Evolutionary conservation across 2,888 invertebrate genomes (phyloP), one percentile per base, ranked within the genome.

Genomic region (Lepidocyrtoides sp.): DNA sequence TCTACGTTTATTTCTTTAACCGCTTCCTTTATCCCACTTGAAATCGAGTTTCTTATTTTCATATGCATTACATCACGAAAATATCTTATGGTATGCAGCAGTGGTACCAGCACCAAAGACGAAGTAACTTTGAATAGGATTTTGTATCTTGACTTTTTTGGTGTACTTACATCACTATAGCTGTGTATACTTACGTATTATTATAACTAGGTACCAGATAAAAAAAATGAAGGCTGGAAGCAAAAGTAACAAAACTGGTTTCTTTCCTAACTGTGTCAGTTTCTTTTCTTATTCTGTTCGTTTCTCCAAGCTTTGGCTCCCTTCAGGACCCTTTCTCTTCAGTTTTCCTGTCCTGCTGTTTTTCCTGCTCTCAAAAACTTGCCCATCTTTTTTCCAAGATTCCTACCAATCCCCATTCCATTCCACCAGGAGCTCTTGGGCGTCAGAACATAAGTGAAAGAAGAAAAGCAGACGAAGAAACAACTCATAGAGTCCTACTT

Each of bases 261-360:
- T 69, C 26, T 51, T 48, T 14, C n/a, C 60, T 81, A 48, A 83
- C 69, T 69, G 84, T 69, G 84, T 69, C 84, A 84, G 69, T 63
- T 83, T 48, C n/a, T 63, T 48, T 51, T 26, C 26, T 51, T 36
- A 79, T 57, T 84, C 36, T 20, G 36, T 69, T 54, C 48, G 32
- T 72, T 23, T 51, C 75, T n/a, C n/a, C n/a, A n/a, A 79, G 23
- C 85, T 17, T 60, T 75, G 20, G 75, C 26, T 85, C 85, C 85
- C 85, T 85, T 85, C 85, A 85, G 60, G 72, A 57, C 85, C 66
- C 29, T 75, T 41, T 85, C 41, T 23, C 57, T 75, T 75, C 23
- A 41, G 32, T 69, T 75, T 75, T 17, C 26, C 63, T 29, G 51
- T 48, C 23, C 14, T 32, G 84, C 75, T 75, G 48, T 75, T 72